Evolutionary conservation across 2,797 vertebrate genomes (phyloP).

Genomic region (Propithecus perrieri): DNA sequence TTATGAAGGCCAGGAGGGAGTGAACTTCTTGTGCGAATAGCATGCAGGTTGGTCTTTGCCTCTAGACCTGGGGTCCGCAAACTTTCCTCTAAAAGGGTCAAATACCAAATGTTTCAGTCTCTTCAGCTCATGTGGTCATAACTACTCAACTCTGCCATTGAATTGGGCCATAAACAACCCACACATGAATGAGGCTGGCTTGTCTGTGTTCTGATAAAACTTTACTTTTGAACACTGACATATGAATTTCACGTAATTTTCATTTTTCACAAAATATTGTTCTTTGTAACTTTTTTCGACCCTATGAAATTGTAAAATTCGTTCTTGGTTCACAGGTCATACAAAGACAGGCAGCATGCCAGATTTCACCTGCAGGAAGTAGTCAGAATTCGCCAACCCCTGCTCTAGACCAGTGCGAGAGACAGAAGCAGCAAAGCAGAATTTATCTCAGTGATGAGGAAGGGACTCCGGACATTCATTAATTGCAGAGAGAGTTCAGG

Average conservation of each 20-base stretch:
- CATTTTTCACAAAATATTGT: background rate
- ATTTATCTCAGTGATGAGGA: background rate
- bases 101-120: background rate
- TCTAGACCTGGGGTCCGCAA: background rate
- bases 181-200: background rate
- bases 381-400: background rate
- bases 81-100: background rate
- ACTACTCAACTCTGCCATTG: background rate
- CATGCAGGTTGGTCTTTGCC: background rate
- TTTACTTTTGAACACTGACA: background rate
- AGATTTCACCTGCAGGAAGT: background rate
- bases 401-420: background rate
- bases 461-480: background rate
- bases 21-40: background rate
- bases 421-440: background rate
- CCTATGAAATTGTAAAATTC: background rate
- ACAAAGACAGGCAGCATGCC: background rate
- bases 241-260: background rate
- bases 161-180: background rate
- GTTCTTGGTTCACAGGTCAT: background rate
- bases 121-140: accelerated
- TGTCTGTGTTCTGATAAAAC: background rate
- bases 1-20: background rate
- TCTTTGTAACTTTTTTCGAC: background rate
- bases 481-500: background rate